Evolutionary conservation across 2,113 vertebrate species (phyloP), one percentile per base, ranked within the genome.

Genomic region (Kryptolebias marmoratus): DNA sequence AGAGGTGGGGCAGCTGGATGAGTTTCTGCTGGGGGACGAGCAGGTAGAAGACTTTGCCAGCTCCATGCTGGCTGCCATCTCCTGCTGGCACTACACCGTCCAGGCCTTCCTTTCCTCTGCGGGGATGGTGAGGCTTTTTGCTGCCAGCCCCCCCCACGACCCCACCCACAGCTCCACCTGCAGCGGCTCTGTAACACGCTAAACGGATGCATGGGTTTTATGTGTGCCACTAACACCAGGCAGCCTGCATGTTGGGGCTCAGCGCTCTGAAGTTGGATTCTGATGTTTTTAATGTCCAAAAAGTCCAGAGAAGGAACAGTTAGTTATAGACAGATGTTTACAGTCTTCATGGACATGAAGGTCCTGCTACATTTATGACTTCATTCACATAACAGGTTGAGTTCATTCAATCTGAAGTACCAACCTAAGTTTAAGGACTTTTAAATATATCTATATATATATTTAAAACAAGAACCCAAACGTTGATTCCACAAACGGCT

Each of bases 41-140:
- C 95, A 96, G 96, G 95, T 95, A 95, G 94, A 94, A 1, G 95
- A 95, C 89, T 95, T 95, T 80, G 90, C 93, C 85, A 94, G 93
- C 85, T 94, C 94, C n/a, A 90, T 96, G 90, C 91, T 96, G 86
- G 94, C 93, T 5, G 94, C 94, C 83, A 94, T 96, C 87, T 95
- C 95, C 91, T 95, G 93, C 89, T 96, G 95, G 95, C 93, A 93
- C 82, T 90, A 90, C 92, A 90, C 94, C 61, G 94, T 93, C 87
- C 94, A 91, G 90, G 89, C 93, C 90, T 94, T 95, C 90, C 94
- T 95, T 85, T 93, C 93, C 80, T 83, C 89, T 90, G 84, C 88
- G 70, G 89, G 88, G 84, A 94, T 74, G 94, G 95, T 95, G 95
- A 95, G 94, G 91, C 87, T 87, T 63, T 54, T 64, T 57, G 55